Conservation (phyloP, 2,888 invertebrate species). For the Cheilosia grossa region DNA sequence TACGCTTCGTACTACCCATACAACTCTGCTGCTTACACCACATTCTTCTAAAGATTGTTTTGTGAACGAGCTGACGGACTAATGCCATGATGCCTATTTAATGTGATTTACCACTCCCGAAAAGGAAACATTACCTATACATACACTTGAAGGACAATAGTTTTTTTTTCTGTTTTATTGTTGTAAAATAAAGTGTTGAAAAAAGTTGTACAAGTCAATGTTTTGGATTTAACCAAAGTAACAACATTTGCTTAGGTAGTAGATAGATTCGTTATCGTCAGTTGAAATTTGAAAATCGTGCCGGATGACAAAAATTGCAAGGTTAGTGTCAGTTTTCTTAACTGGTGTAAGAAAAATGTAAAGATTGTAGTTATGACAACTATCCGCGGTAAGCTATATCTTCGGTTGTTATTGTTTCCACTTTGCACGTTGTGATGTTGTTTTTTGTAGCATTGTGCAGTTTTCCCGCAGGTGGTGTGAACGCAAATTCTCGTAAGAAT, state of each 20-base stretch:
- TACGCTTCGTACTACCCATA: constrained; percentile 75
- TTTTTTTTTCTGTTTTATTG: constrained; percentile 53
- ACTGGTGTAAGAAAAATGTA: too few relatives aligned
- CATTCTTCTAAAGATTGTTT: constrained; percentile 76
- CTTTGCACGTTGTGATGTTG: too few relatives aligned
- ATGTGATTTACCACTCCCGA: constrained; percentile 29
- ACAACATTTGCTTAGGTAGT: not conserved
- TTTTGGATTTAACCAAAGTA: not conserved
- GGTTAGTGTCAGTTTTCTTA: too few relatives aligned
- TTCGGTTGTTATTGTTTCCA: too few relatives aligned
- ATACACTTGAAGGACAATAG: constrained; percentile 8
- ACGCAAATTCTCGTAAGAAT: too few relatives aligned
- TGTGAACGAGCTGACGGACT: constrained; percentile 19
- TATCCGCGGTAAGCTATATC: too few relatives aligned
- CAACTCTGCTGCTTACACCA: constrained; percentile 77
- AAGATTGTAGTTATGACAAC: too few relatives aligned
- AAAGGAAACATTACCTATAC: not conserved
- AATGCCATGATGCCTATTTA: constrained; percentile 37
- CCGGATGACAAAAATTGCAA: too few relatives aligned
- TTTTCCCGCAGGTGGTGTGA: too few relatives aligned
- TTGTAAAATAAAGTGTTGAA: constrained; percentile 44
- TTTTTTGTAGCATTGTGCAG: too few relatives aligned
- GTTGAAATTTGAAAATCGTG: not conserved
- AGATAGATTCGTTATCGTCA: not conserved
- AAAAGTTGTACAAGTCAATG: not conserved